phyloP scores from a whole-genome alignment of 2,113 vertebrate species.

The Illadopsis cleaveri region DNA sequence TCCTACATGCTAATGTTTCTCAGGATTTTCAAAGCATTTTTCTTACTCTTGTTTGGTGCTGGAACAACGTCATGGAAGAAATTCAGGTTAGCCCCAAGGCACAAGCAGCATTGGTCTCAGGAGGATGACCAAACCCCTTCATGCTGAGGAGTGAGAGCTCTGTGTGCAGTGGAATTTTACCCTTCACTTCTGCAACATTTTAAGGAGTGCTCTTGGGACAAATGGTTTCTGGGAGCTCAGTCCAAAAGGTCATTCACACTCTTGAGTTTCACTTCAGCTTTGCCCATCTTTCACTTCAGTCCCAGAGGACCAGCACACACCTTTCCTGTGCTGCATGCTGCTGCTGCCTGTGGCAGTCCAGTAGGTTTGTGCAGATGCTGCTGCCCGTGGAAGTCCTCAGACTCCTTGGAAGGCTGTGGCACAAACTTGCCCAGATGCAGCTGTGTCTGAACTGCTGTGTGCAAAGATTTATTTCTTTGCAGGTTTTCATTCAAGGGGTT shows the following conservation, averaged over 20 bases:
- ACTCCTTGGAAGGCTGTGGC: not conserved
- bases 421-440: not conserved
- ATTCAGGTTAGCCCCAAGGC: not conserved
- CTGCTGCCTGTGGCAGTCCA: not conserved
- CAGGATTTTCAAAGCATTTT: not conserved
- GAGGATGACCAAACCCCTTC: not conserved
- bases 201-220: not conserved
- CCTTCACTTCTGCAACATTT: not conserved
- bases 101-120: not conserved
- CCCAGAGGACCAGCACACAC: rapidly evolving
- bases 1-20: not conserved
- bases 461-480: not conserved
- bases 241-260: not conserved
- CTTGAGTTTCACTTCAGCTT: not conserved
- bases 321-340: not conserved
- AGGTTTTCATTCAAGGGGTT: not conserved
- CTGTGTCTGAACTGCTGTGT: not conserved
- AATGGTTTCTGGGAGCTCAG: not conserved
- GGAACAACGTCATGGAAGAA: not conserved
- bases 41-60: not conserved
- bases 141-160: not conserved
- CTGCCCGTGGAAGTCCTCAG: not conserved
- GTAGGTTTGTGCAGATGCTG: not conserved
- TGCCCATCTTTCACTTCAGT: not conserved
- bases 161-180: not conserved